Percentiles rank a stretch among this genome's conserved stretches.
Conservation (phyloP, 2,888 invertebrate genomes). For the Magallana nippona region DNA sequence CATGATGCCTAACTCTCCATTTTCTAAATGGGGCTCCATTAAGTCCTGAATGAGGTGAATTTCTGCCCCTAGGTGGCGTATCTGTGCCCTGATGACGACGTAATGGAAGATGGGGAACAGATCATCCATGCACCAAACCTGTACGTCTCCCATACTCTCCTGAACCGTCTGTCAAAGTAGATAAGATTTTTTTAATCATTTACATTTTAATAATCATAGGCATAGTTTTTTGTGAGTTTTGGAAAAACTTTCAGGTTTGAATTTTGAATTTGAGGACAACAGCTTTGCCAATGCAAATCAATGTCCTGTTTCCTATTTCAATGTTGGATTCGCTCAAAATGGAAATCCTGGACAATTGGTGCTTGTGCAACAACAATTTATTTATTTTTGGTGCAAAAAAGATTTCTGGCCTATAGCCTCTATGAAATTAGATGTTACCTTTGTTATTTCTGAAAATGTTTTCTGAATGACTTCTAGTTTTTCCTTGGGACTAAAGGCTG, state of each 20-base stretch:
- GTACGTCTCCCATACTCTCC: conserved; percentile 78
- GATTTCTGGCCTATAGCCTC: no score
- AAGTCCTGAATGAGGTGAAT: conserved; percentile 91
- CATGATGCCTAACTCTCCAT: conserved; percentile 90
- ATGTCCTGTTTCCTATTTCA: no score
- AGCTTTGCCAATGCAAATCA: no score
- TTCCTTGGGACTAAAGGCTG: conserved; percentile 90
- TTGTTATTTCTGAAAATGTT: conserved; percentile 89
- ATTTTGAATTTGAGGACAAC: no score
- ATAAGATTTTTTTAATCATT: background rate
- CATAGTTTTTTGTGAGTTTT: no score
- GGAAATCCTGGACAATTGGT: no score
- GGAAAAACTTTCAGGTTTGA: no score
- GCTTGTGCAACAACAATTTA: no score
- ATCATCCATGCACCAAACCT: conserved; percentile 91
- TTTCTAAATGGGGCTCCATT: conserved; percentile 87
- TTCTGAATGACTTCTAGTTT: conserved; percentile 88
- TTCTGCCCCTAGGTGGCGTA: conserved; percentile 91
- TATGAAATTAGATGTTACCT: conserved; percentile 77
- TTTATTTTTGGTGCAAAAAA: no score
- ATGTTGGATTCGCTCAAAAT: no score
- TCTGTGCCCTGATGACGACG: conserved; percentile 89
- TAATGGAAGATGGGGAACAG: conserved; percentile 91
- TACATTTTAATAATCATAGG: background rate
- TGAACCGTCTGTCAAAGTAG: conserved; percentile 81